Evolutionary conservation across 2,113 vertebrate genomes (phyloP).

Genomic region (Oenanthe melanoleuca): DNA sequence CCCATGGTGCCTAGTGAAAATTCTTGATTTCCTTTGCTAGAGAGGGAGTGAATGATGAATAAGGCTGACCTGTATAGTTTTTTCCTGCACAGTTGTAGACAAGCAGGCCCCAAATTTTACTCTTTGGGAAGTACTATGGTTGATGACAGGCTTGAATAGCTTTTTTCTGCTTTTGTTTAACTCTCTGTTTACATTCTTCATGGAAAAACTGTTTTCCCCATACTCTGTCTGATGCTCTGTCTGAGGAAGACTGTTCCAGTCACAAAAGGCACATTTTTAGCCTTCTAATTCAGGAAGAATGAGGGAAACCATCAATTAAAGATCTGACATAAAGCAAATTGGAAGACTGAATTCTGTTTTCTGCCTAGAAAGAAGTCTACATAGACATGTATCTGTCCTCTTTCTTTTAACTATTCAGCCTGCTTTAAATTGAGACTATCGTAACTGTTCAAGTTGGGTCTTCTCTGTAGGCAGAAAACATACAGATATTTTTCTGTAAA

Average conservation of each 20-base stretch:
- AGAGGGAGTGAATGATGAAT: not conserved
- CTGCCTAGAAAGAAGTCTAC: not conserved
- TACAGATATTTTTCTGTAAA: not conserved
- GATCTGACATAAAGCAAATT: not conserved
- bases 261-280: not conserved
- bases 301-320: not conserved
- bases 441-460: not conserved
- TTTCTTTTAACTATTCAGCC: not conserved
- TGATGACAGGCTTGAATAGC: not conserved
- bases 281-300: not conserved
- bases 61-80: not conserved
- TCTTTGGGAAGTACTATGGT: not conserved
- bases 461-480: not conserved
- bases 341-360: not conserved
- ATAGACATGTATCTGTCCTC: not conserved
- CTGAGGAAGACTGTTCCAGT: not conserved
- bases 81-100: not conserved
- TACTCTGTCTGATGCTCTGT: rapidly evolving
- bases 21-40: not conserved
- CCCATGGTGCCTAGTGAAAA: not conserved
- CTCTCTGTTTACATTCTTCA: not conserved
- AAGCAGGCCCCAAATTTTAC: not conserved
- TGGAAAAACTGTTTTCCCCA: not conserved
- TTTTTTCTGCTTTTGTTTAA: not conserved
- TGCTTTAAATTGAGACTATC: not conserved